phyloP scores from a whole-genome alignment of 2,888 invertebrate genomes.

The Pterobdella sp. region DNA sequence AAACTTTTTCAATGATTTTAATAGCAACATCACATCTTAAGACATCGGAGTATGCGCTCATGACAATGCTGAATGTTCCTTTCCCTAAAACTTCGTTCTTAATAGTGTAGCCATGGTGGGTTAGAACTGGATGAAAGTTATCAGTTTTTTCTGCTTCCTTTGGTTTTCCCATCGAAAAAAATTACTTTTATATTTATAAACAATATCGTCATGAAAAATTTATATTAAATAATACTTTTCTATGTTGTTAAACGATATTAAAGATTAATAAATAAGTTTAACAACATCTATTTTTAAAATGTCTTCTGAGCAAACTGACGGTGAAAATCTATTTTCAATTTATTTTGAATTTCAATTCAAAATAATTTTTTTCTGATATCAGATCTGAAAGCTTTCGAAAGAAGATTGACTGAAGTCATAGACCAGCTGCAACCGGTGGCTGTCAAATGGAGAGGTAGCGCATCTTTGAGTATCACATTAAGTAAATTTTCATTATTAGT shows the following conservation, averaged over 20 bases:
- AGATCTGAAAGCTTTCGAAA: slow-evolving; percentile 94
- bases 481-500: background rate
- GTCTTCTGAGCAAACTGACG: slow-evolving; percentile 24
- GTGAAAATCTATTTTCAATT: background rate
- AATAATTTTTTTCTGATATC: slow-evolving; percentile 15
- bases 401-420: slow-evolving; percentile 91
- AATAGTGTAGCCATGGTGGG: slow-evolving; percentile 42
- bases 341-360: slow-evolving; percentile 7
- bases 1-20: slow-evolving; percentile 47
- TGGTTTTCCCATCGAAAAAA: background rate
- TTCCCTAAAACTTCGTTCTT: slow-evolving; percentile 43
- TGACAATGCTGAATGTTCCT: slow-evolving; percentile 48
- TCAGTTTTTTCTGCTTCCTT: slow-evolving; percentile 12
- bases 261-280: background rate
- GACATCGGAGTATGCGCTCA: slow-evolving; percentile 43
- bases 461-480: background rate
- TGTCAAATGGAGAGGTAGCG: slow-evolving; percentile 82
- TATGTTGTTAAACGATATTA: slow-evolving; percentile 12
- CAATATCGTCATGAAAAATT: background rate
- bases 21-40: slow-evolving; percentile 45
- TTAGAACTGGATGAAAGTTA: slow-evolving; percentile 26
- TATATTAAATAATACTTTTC: background rate
- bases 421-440: slow-evolving; percentile 88
- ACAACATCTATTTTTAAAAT: background rate
- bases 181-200: background rate